These are phyloP conservation scores for Linnaemya tessellans DNA, from an alignment of 2,888 invertebrate species.

Conservation along the genomic window DNA sequence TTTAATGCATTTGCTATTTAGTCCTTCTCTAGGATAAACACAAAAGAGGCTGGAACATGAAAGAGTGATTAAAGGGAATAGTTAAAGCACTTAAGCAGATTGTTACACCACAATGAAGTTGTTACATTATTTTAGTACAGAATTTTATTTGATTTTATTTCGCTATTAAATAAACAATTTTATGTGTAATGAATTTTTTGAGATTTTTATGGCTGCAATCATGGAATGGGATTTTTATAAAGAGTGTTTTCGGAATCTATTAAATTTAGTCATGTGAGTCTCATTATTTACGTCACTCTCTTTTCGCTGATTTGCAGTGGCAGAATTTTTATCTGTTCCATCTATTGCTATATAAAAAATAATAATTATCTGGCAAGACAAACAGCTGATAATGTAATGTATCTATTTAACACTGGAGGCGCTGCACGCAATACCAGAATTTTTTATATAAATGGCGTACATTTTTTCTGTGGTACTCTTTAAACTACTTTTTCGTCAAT, in stretches of 20 bases:
- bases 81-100: background rate
- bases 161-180: background rate
- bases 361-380: too few species aligned
- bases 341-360: too few species aligned
- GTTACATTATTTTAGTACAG: background rate
- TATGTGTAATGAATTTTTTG: background rate
- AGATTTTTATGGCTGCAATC: background rate
- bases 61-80: background rate
- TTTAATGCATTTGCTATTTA: conserved; percentile 60
- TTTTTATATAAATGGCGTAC: too few species aligned
- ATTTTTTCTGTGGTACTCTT: too few species aligned
- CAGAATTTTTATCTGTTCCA: too few species aligned
- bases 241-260: background rate
- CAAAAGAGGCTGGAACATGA: conserved; percentile 18
- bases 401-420: too few species aligned
- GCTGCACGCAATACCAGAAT: too few species aligned
- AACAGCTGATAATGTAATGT: too few species aligned
- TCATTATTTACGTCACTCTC: too few species aligned
- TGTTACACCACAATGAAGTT: background rate
- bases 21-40: background rate
- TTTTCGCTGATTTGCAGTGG: too few species aligned
- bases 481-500: too few species aligned
- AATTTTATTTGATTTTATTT: background rate
- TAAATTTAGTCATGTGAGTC: too few species aligned
- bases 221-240: background rate